phyloP scores from a whole-genome alignment of 2,888 invertebrate species.

The Latheticus oryzae region DNA sequence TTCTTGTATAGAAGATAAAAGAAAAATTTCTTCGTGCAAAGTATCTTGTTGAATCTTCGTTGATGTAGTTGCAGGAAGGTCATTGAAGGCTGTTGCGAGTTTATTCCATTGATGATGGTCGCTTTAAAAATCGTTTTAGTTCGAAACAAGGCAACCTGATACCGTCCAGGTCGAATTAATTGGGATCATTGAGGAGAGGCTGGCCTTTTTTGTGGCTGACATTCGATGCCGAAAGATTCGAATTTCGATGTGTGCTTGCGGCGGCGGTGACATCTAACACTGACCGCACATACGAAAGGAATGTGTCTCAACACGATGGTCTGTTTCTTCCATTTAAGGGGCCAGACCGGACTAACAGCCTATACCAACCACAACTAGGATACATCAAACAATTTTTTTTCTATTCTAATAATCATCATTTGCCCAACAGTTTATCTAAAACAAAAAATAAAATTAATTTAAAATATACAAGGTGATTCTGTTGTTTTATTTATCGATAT shows the following conservation, averaged over 20 bases:
- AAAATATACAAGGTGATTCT: too few relatives aligned
- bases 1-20: too few relatives aligned
- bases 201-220: constrained; percentile 48
- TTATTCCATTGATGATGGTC: constrained; percentile 29
- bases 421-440: too few relatives aligned
- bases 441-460: too few relatives aligned
- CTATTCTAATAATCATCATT: too few relatives aligned
- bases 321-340: constrained; percentile 40
- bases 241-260: constrained; percentile 54
- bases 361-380: constrained; percentile 28
- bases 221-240: constrained; percentile 53
- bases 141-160: constrained; percentile 23
- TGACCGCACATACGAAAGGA: constrained; percentile 57
- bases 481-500: too few relatives aligned
- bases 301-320: constrained; percentile 55
- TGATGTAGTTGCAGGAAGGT: constrained; percentile 28
- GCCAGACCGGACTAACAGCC: constrained; percentile 30
- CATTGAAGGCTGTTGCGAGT: constrained; percentile 30
- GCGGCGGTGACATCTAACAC: constrained; percentile 58
- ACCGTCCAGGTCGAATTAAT: constrained; percentile 38
- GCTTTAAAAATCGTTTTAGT: neutral
- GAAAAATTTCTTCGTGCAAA: too few relatives aligned
- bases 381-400: constrained; percentile 16
- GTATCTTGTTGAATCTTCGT: neutral
- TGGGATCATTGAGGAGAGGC: constrained; percentile 40